Evolutionary conservation across 2,888 invertebrate species (phyloP).

Genomic region (Lochmaea crataegi): DNA sequence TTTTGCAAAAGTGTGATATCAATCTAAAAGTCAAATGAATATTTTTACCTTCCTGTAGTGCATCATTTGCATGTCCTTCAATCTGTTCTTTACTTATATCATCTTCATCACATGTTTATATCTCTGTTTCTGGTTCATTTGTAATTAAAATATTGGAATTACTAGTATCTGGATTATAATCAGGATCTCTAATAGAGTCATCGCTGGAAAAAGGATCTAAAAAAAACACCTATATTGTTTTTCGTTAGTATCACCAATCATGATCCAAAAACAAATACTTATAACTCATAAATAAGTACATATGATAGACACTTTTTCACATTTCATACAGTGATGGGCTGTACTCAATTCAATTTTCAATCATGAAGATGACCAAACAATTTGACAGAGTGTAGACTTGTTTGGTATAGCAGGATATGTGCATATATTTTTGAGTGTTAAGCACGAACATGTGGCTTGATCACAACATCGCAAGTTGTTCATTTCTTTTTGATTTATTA

Average conservation of each 20-base stretch:
- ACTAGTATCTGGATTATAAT: constrained; percentile 13
- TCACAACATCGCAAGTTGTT: too few relatives aligned
- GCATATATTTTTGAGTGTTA: too few relatives aligned
- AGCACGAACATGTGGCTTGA: too few relatives aligned
- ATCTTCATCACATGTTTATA: neutral
- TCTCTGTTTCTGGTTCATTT: neutral
- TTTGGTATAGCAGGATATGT: too few relatives aligned
- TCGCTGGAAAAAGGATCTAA: constrained; percentile 16
- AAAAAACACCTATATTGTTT: neutral
- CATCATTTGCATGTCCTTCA: constrained; percentile 17
- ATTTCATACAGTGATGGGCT: too few relatives aligned
- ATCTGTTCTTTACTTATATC: constrained; percentile 1
- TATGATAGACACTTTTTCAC: neutral
- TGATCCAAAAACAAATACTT: neutral
- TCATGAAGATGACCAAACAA: too few relatives aligned
- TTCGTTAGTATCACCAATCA: neutral
- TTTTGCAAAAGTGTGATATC: constrained; percentile 1
- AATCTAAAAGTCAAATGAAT: neutral
- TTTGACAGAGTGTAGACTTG: too few relatives aligned
- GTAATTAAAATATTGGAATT: constrained; percentile 4
- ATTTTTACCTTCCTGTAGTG: constrained; percentile 10
- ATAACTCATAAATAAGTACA: neutral
- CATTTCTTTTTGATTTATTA: too few relatives aligned
- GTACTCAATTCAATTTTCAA: too few relatives aligned
- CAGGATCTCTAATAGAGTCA: constrained; percentile 18